These are phyloP conservation scores for Tetranychus urticae DNA, from an alignment of 1,140 invertebrate species.

Conservation along the genomic window DNA sequence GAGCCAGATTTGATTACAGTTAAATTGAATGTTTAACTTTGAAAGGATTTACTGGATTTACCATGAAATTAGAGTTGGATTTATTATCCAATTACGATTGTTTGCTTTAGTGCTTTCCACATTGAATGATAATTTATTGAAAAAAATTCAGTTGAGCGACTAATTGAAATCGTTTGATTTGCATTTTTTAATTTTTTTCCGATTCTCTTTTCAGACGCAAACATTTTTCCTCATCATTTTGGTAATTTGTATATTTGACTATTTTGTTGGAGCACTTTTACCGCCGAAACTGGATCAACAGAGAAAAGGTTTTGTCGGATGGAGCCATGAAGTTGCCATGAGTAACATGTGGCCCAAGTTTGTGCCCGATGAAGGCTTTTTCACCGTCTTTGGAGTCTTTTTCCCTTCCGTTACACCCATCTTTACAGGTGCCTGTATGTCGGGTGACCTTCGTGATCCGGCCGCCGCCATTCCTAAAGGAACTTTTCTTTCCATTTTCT, in stretches of 20 bases:
- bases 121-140: no score
- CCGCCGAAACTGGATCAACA: neutral
- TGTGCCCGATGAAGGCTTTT: conserved; percentile 31
- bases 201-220: conserved; percentile 9
- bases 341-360: conserved; percentile 8
- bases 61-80: no score
- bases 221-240: conserved; percentile 1
- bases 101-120: no score
- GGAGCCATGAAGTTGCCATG: neutral
- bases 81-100: no score
- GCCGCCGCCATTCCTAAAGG: conserved; percentile 35
- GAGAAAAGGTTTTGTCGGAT: neutral
- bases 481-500: conserved; percentile 57
- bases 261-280: conserved; percentile 1
- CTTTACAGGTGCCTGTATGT: conserved; percentile 74
- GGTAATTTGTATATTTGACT: neutral
- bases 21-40: no score
- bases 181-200: neutral
- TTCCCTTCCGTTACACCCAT: conserved; percentile 93
- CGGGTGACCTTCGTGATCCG: conserved; percentile 46
- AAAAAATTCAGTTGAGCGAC: no score
- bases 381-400: conserved; percentile 85
- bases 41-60: no score
- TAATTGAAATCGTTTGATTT: no score
- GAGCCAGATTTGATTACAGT: no score